These are phyloP conservation scores for Silvanus unidentatus DNA, from an alignment of 2,888 invertebrate species.

Conservation along the genomic window DNA sequence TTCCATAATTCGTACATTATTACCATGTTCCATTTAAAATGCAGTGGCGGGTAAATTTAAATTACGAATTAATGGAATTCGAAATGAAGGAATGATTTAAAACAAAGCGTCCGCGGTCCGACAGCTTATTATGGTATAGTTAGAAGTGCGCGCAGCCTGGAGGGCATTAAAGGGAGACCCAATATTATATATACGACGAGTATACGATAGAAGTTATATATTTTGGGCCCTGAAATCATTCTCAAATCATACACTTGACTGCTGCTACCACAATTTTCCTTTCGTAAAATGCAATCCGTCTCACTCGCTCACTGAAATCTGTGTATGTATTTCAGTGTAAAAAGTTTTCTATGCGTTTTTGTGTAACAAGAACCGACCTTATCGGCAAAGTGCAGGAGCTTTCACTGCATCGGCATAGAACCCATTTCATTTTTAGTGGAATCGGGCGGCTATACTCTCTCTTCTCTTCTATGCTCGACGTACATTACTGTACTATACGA, in stretches of 20 bases:
- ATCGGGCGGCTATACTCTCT: not conserved
- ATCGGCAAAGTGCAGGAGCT: conserved; percentile 10
- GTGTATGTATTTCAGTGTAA: not conserved
- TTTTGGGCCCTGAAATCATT: conserved; percentile 11
- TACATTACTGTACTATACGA: too few species aligned
- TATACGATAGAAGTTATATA: conserved; percentile 8
- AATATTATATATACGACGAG: not conserved
- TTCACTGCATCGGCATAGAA: conserved; percentile 7
- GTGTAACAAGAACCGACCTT: conserved; percentile 9
- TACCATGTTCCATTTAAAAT: conserved; percentile 12
- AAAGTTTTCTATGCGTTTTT: conserved; percentile 9
- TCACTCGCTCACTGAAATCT: not conserved
- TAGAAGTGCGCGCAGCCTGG: conserved; percentile 6
- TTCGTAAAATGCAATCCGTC: conserved; percentile 1
- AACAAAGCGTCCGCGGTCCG: conserved; percentile 23
- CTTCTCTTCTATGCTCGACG: too few species aligned
- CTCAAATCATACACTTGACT: conserved; percentile 8
- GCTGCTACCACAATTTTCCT: not conserved
- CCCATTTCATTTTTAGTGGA: conserved; percentile 3
- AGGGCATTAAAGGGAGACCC: conserved; percentile 6
- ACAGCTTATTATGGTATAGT: conserved; percentile 24
- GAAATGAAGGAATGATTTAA: conserved; percentile 30
- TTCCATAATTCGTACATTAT: too few species aligned
- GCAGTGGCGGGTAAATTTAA: conserved; percentile 22
- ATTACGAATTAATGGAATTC: conserved; percentile 28